Conservation (phyloP, 2,797 vertebrate species). For the Galago senegalensis region DNA sequence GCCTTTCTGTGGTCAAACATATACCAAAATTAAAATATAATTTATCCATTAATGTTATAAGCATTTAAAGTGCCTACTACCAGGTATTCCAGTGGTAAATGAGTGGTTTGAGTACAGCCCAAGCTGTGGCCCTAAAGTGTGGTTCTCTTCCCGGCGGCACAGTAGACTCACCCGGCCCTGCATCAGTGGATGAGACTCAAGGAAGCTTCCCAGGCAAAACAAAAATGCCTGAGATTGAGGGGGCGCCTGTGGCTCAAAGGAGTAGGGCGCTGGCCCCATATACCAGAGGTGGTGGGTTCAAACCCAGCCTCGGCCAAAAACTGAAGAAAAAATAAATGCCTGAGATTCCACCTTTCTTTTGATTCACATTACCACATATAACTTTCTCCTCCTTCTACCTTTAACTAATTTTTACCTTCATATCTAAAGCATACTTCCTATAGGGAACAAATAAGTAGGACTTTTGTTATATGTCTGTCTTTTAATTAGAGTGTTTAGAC, state of each 20-base stretch:
- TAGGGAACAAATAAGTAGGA: neutral
- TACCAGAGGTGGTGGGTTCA: no score
- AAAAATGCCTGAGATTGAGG: neutral
- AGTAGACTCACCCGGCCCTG: neutral
- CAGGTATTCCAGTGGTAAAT: neutral
- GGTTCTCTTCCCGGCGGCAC: neutral
- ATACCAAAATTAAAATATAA: constrained; percentile 11
- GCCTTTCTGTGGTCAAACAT: neutral
- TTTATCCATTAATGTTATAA: neutral
- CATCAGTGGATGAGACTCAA: neutral
- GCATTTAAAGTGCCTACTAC: neutral
- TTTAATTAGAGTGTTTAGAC: neutral
- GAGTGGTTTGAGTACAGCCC: neutral
- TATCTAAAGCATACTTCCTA: neutral
- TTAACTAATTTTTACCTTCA: constrained; percentile 17
- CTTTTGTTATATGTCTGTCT: neutral
- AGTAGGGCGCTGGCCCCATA: no score
- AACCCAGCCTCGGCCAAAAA: no score
- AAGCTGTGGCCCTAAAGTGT: neutral
- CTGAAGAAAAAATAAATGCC: neutral
- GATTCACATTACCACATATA: neutral
- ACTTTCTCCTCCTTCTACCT: neutral
- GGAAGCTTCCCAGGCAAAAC: neutral
- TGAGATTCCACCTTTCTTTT: neutral
- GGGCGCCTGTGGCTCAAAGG: no score